These are phyloP conservation scores for Coturnix japonica DNA, from an alignment of 2,113 vertebrate species.

Conservation along the genomic window DNA sequence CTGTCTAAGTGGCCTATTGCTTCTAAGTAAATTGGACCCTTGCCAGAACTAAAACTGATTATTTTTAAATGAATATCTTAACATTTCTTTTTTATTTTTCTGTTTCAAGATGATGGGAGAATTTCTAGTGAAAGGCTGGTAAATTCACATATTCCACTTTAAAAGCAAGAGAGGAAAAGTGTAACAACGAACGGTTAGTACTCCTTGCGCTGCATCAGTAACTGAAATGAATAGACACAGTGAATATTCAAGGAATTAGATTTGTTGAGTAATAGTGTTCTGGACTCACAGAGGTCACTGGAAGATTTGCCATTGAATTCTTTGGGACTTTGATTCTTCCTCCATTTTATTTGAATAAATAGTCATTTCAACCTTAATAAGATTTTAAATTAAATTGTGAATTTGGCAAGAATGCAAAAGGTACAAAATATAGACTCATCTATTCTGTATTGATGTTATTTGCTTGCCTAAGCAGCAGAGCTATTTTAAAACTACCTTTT, in stretches of 20 bases:
- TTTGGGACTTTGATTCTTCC: neutral
- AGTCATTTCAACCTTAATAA: neutral
- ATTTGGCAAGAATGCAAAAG: conserved; percentile 1
- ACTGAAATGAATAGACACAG: neutral
- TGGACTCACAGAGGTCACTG: neutral
- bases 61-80: neutral
- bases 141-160: neutral
- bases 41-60: neutral
- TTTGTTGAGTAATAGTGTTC: neutral
- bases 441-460: conserved; percentile 33
- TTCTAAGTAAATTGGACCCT: neutral
- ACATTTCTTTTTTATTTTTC: neutral
- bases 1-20: rapidly evolving
- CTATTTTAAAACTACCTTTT: conserved; percentile 55
- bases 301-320: neutral
- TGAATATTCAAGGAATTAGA: neutral
- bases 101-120: neutral
- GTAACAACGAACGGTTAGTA: neutral
- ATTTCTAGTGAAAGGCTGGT: neutral
- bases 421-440: conserved; percentile 33
- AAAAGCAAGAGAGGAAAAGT: neutral
- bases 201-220: neutral
- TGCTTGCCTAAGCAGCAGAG: conserved; percentile 46
- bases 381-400: conserved; percentile 27
- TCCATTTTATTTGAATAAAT: conserved; percentile 22